Percentiles rank a stretch among this genome's conserved stretches.
phyloP scores from a whole-genome alignment of 1,140 invertebrate species.

The Lanistes nyassanus region DNA sequence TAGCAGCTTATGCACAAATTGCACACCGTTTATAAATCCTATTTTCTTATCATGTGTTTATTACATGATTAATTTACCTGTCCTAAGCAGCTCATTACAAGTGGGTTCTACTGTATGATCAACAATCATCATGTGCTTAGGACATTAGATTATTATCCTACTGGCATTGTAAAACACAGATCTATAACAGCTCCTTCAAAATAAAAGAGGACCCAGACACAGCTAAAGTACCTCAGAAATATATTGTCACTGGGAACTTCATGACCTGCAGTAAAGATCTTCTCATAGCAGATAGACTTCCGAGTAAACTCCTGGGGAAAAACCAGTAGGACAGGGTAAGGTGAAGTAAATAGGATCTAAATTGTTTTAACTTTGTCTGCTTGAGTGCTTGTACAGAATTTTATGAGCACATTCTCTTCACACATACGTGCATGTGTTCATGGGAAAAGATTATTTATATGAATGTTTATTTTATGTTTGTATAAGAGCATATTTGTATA shows the following conservation, averaged over 20 bases:
- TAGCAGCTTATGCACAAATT: too few relatives aligned
- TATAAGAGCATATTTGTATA: slow-evolving; percentile 1
- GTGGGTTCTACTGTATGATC: too few relatives aligned
- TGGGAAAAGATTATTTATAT: background rate
- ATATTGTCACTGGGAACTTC: slow-evolving; percentile 62
- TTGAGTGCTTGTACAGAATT: background rate
- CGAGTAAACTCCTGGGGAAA: slow-evolving; percentile 14
- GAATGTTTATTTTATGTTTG: background rate
- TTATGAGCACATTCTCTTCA: background rate
- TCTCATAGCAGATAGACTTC: slow-evolving; percentile 23
- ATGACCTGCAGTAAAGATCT: slow-evolving; percentile 67
- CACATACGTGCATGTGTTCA: too few relatives aligned
- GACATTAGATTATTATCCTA: background rate
- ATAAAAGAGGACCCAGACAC: background rate
- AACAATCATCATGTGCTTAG: too few relatives aligned
- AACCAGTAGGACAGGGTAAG: too few relatives aligned
- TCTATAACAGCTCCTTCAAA: background rate
- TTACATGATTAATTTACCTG: too few relatives aligned
- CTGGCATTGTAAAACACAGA: background rate
- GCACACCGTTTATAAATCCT: too few relatives aligned
- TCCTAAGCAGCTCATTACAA: too few relatives aligned
- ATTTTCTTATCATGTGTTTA: too few relatives aligned
- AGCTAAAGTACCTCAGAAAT: background rate
- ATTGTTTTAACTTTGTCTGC: background rate
- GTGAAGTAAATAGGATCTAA: background rate